Conservation (phyloP, 2,888 invertebrate genomes). For the Diadromus collaris region DNA sequence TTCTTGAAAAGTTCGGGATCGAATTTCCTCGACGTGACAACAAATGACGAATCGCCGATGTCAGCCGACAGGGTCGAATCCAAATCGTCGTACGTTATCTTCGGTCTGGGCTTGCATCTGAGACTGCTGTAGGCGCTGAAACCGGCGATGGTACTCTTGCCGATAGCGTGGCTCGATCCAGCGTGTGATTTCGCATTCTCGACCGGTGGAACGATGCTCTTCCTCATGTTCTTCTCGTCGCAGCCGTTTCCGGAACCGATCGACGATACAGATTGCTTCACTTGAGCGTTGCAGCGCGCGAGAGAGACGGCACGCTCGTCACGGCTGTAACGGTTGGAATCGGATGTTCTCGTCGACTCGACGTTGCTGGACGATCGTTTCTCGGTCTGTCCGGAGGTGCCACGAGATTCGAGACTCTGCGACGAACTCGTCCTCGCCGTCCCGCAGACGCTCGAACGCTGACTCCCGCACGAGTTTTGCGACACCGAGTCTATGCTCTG, state of each 20-base stretch:
- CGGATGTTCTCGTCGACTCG: background rate
- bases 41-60: constrained; percentile 81
- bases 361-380: background rate
- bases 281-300: background rate
- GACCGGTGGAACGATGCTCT: constrained; percentile 51
- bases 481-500: constrained; percentile 62
- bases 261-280: constrained; percentile 30
- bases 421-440: background rate
- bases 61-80: constrained; percentile 84
- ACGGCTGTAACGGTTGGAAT: constrained; percentile 2
- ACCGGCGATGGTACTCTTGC: constrained; percentile 14
- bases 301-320: constrained; percentile 9
- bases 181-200: constrained; percentile 6
- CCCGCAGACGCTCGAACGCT: constrained; percentile 1
- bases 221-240: constrained; percentile 61
- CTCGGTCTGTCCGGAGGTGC: background rate
- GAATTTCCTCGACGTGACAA: constrained; percentile 82
- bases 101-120: constrained; percentile 65
- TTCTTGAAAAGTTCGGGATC: constrained; percentile 74
- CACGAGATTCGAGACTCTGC: background rate
- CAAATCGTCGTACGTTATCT: constrained; percentile 81
- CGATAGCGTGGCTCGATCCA: constrained; percentile 9
- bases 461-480: constrained; percentile 45
- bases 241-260: constrained; percentile 40
- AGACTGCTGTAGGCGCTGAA: constrained; percentile 63